Evolutionary conservation across 2,888 invertebrate genomes (phyloP).

Genomic region (Laspeyria flexula): DNA sequence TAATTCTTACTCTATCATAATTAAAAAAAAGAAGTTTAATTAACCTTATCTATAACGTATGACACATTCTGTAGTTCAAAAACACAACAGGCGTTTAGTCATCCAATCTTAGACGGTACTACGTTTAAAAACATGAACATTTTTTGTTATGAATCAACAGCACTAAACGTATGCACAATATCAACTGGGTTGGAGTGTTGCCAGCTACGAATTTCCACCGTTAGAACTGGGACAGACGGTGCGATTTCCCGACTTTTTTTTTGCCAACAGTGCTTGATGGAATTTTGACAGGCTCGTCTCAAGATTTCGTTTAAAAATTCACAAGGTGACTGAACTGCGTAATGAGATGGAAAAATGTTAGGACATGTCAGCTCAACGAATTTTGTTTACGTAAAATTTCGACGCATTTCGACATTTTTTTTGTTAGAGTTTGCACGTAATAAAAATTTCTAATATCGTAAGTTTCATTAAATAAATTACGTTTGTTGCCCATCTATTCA

Average conservation of each 20-base stretch:
- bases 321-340: slow-evolving; percentile 34
- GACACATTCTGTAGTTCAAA: neutral
- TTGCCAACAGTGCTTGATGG: slow-evolving; percentile 21
- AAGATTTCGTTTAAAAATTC: slow-evolving; percentile 23
- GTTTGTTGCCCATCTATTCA: neutral
- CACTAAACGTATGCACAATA: slow-evolving; percentile 44
- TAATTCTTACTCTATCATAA: too few species aligned
- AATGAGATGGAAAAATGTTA: slow-evolving; percentile 22
- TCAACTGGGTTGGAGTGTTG: slow-evolving; percentile 42
- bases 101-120: neutral
- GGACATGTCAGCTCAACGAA: slow-evolving; percentile 15
- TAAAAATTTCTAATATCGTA: neutral
- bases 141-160: slow-evolving; percentile 43
- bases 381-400: slow-evolving; percentile 13
- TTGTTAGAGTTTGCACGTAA: slow-evolving; percentile 4
- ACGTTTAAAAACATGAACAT: slow-evolving; percentile 39
- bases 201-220: slow-evolving; percentile 45
- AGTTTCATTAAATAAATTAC: neutral
- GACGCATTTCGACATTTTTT: slow-evolving; percentile 9
- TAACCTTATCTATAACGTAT: too few species aligned
- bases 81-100: too few species aligned
- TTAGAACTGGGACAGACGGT: slow-evolving; percentile 34
- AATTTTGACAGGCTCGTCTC: slow-evolving; percentile 36
- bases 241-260: slow-evolving; percentile 30
- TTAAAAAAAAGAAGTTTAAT: too few species aligned